Conservation (phyloP, 2,113 vertebrate genomes). For the Spilogale gracilis region DNA sequence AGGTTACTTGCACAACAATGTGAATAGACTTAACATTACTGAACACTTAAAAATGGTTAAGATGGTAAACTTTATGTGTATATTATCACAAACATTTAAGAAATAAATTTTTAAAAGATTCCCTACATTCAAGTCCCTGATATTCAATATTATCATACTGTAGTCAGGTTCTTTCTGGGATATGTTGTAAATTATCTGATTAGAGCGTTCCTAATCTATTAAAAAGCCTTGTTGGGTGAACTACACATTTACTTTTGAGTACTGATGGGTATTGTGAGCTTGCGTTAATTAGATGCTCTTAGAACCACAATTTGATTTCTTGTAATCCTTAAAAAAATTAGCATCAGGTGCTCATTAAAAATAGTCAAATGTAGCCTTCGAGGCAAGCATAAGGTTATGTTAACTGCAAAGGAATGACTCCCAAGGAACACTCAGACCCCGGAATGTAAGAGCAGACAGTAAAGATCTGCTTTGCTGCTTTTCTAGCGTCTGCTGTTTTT, state of each 20-base stretch:
- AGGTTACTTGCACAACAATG: not conserved
- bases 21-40: not conserved
- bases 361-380: not conserved
- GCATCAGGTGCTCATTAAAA: slow-evolving; percentile 1
- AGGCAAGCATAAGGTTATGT: not conserved
- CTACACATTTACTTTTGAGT: slow-evolving; percentile 41
- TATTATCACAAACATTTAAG: slow-evolving; percentile 2
- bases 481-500: not conserved
- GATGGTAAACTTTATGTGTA: not conserved
- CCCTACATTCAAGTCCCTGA: slow-evolving; percentile 35
- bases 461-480: not conserved
- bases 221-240: slow-evolving; percentile 34
- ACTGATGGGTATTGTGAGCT: not conserved
- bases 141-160: not conserved
- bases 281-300: slow-evolving; percentile 43
- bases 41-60: not conserved
- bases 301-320: slow-evolving; percentile 24
- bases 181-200: not conserved
- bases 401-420: not conserved
- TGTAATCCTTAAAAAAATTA: slow-evolving; percentile 26
- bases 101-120: not conserved
- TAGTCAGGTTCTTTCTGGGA: not conserved
- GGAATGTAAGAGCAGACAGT: not conserved
- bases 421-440: not conserved
- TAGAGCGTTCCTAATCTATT: not conserved